Conservation (phyloP, 2,113 vertebrate genomes). For the Podarcis muralis region DNA sequence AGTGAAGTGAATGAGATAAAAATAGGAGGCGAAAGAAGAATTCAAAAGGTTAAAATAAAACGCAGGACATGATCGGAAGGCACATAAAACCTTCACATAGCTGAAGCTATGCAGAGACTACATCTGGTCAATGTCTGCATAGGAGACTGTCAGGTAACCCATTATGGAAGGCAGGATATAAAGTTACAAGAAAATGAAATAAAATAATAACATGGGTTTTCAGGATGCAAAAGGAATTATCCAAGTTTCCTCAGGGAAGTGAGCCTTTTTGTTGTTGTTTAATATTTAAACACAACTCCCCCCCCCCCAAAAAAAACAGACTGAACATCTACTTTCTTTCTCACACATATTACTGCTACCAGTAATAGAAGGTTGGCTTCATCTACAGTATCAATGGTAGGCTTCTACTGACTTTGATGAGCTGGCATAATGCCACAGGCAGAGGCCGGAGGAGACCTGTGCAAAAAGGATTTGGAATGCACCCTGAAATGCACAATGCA, state of each 20-base stretch:
- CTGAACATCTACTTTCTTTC: not conserved
- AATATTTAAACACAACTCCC: not conserved
- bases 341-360: not conserved
- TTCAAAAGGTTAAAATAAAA: not conserved
- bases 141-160: not conserved
- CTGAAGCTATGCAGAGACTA: not conserved
- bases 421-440: too few species aligned
- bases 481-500: too few species aligned
- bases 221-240: not conserved
- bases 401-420: not conserved
- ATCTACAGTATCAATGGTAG: not conserved
- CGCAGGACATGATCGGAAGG: too few species aligned
- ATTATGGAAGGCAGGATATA: not conserved
- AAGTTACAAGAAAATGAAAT: not conserved
- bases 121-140: not conserved
- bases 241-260: not conserved
- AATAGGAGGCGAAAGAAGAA: not conserved
- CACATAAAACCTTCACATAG: not conserved
- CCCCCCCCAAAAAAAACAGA: not conserved
- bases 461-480: too few species aligned
- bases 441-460: too few species aligned
- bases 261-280: not conserved
- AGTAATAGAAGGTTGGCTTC: not conserved
- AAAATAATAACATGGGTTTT: not conserved
- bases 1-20: not conserved